A percentile compares a stretch with the other conserved stretches of the same genome.
Evolutionary conservation across 1,140 invertebrate genomes (phyloP).

Genomic region (Acromyrmex echinatior): DNA sequence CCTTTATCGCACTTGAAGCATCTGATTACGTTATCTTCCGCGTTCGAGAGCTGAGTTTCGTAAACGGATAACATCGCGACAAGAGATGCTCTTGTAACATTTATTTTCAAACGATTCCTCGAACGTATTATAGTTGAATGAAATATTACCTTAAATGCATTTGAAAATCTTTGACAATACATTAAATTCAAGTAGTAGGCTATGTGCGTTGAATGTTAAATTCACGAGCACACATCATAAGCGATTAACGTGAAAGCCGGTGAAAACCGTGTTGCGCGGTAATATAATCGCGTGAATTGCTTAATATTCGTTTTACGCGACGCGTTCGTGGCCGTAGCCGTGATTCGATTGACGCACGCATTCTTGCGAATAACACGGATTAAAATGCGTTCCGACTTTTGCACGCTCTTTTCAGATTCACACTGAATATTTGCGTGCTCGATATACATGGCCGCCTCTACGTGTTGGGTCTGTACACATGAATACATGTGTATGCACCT

Average conservation of each 20-base stretch:
- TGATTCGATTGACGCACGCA: constrained; percentile 7
- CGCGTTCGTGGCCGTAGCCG: background rate
- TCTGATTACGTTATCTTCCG: constrained; percentile 19
- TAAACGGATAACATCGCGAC: background rate
- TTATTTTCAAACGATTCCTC: background rate
- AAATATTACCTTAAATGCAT: background rate
- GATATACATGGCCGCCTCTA: background rate
- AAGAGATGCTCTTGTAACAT: background rate
- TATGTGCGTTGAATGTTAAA: background rate
- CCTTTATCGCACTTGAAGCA: background rate
- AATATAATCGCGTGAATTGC: constrained; percentile 3
- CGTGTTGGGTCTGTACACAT: background rate
- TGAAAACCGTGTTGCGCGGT: background rate
- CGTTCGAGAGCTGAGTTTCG: background rate
- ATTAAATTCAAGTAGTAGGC: background rate
- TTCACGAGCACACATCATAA: too few species aligned
- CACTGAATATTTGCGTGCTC: constrained; percentile 19
- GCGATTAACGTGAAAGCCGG: background rate
- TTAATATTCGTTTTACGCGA: background rate
- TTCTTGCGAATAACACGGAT: constrained; percentile 5
- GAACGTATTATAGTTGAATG: background rate
- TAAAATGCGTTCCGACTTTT: constrained; percentile 38
- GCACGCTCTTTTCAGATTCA: constrained; percentile 6
- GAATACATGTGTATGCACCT: background rate
- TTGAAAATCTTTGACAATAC: background rate